phyloP scores from a whole-genome alignment of 2,888 invertebrate species.

The Neelides folsomi region DNA sequence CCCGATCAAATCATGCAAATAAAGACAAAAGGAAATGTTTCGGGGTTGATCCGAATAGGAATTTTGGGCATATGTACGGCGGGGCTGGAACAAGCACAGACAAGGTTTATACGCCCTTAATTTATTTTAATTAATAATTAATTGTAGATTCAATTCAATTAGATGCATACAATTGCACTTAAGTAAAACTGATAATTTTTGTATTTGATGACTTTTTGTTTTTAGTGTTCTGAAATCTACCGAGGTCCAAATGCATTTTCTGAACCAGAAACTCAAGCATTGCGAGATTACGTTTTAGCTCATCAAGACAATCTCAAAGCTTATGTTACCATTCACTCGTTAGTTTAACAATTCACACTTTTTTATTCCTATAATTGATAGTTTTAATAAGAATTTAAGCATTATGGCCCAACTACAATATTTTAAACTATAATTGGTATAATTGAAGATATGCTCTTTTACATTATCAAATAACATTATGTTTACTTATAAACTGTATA shows the following conservation, averaged over 20 bases:
- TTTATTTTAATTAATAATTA: too few species aligned
- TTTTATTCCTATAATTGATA: too few species aligned
- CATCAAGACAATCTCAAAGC: conserved; percentile 26
- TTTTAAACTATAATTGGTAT: too few species aligned
- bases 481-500: too few species aligned
- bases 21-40: conserved; percentile 42
- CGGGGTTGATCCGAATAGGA: conserved; percentile 64
- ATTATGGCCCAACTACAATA: too few species aligned
- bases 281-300: conserved; percentile 45
- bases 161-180: too few species aligned
- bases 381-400: conserved; percentile 1
- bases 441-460: too few species aligned
- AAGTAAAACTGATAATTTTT: too few species aligned
- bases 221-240: conserved; percentile 59
- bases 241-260: conserved; percentile 59
- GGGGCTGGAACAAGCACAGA: conserved; percentile 52
- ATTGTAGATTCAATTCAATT: too few species aligned
- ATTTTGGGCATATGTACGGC: conserved; percentile 61
- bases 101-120: conserved; percentile 36
- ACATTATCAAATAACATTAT: too few species aligned
- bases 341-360: too few species aligned
- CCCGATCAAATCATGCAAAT: conserved; percentile 41
- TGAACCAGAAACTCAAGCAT: conserved; percentile 59
- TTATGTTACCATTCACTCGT: conserved; percentile 38
- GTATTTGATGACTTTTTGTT: too few species aligned